Conservation (phyloP, 2,888 invertebrate genomes). For the Clusia tigrina region DNA sequence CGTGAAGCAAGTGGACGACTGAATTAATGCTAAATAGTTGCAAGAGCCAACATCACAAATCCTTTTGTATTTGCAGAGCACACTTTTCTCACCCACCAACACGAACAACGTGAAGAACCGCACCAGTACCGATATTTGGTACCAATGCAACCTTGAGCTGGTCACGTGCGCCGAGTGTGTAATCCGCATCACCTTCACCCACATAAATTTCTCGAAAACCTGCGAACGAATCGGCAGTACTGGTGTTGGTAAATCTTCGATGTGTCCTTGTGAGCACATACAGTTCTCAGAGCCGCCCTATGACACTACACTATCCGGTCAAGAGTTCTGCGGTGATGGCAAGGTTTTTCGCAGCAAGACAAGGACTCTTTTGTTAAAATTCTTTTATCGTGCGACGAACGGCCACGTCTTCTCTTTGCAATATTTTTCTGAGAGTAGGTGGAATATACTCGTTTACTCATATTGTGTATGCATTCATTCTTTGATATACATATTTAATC, state of each 20-base stretch:
- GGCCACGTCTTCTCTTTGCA: slow-evolving; percentile 72
- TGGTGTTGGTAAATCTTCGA: slow-evolving; percentile 50
- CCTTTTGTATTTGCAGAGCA: slow-evolving; percentile 40
- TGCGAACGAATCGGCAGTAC: slow-evolving; percentile 53
- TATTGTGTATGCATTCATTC: slow-evolving; percentile 8
- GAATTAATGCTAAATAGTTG: slow-evolving; percentile 12
- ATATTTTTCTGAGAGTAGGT: slow-evolving; percentile 72
- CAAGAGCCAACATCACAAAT: not conserved
- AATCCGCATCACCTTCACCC: slow-evolving; percentile 62
- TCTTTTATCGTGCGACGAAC: slow-evolving; percentile 69
- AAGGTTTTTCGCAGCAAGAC: slow-evolving; percentile 70
- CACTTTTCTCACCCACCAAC: slow-evolving; percentile 41
- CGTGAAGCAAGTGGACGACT: no score
- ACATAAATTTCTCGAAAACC: slow-evolving; percentile 60
- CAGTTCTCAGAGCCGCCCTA: slow-evolving; percentile 73
- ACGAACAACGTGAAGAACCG: slow-evolving; percentile 45
- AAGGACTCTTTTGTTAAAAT: slow-evolving; percentile 68
- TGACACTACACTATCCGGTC: slow-evolving; percentile 68
- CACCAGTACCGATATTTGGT: slow-evolving; percentile 60
- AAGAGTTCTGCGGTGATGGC: slow-evolving; percentile 69
- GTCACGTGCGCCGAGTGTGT: slow-evolving; percentile 77
- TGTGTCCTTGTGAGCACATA: slow-evolving; percentile 70
- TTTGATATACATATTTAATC: slow-evolving; percentile 31
- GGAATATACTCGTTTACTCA: not conserved
- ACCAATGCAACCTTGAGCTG: slow-evolving; percentile 72